Evolutionary conservation across 2,113 vertebrate species (phyloP).

Genomic region (Microcebus murinus): DNA sequence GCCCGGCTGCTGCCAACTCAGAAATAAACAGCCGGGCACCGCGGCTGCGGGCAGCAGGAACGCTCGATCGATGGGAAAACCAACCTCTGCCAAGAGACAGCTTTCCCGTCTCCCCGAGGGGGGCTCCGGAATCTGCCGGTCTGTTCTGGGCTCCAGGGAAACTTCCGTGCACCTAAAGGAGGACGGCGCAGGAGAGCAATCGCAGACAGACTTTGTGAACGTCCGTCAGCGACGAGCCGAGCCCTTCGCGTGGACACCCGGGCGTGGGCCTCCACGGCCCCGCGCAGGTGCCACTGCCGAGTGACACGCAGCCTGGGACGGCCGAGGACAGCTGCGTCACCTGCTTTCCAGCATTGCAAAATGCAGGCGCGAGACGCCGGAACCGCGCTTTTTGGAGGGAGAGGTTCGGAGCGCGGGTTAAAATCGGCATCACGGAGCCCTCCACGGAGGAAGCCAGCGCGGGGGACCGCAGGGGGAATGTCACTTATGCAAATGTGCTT

Average conservation of each 20-base stretch:
- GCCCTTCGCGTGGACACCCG: background rate
- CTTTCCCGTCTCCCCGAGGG: rapidly evolving
- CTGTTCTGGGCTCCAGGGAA: conserved; percentile 26
- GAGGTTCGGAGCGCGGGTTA: background rate
- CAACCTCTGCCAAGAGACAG: conserved; percentile 23
- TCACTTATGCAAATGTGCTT: background rate
- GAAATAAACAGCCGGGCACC: rapidly evolving
- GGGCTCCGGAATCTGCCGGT: conserved; percentile 12
- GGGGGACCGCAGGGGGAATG: background rate
- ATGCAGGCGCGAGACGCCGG: background rate
- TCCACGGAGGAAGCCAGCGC: background rate
- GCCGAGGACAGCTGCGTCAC: background rate
- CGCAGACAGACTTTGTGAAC: background rate
- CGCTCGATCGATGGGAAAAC: conserved; percentile 30
- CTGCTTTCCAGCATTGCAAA: background rate
- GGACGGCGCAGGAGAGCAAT: background rate
- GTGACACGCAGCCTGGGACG: conserved; percentile 7
- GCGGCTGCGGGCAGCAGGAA: background rate
- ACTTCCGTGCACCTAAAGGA: background rate
- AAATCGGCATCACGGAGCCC: background rate
- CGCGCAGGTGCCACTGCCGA: conserved; percentile 30
- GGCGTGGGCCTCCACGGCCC: conserved; percentile 55
- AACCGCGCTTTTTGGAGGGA: background rate
- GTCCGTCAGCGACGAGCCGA: background rate
- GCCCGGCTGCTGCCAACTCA: background rate